Evolutionary conservation across 1,140 invertebrate species (phyloP).

Genomic region (Panulirus ornatus): DNA sequence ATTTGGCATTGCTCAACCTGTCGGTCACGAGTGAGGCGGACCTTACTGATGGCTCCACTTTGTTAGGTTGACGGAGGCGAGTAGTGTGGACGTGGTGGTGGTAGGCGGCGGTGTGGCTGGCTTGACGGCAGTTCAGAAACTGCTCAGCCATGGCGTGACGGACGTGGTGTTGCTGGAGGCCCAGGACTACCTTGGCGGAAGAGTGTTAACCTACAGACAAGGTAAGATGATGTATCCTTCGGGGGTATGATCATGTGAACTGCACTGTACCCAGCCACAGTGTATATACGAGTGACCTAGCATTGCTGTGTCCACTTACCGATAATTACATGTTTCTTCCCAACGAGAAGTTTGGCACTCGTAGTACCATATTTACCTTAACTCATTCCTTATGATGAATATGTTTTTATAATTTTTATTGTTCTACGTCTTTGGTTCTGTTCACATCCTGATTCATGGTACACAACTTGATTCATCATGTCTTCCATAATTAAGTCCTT

Average conservation of each 20-base stretch:
- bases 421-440: too few relatives aligned
- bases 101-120: slow-evolving; percentile 57
- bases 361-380: too few relatives aligned
- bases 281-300: neutral
- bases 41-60: neutral
- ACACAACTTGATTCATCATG: too few relatives aligned
- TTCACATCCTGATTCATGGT: too few relatives aligned
- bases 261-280: neutral
- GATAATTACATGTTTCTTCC: too few relatives aligned
- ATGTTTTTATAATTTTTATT: too few relatives aligned
- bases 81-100: slow-evolving; percentile 39
- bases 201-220: slow-evolving; percentile 53
- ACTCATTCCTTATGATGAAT: too few relatives aligned
- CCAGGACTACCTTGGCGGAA: slow-evolving; percentile 40
- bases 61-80: neutral
- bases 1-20: neutral
- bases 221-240: neutral
- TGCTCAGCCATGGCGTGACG: neutral
- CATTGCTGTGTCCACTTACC: too few relatives aligned
- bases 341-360: too few relatives aligned
- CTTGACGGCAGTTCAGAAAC: slow-evolving; percentile 15
- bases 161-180: slow-evolving; percentile 33
- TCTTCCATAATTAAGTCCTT: too few relatives aligned
- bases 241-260: slow-evolving; percentile 2
- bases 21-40: neutral